Percentiles rank a stretch among this genome's conserved stretches.
Evolutionary conservation across 2,888 invertebrate species (phyloP).

Genomic region (Capitulum mitella): DNA sequence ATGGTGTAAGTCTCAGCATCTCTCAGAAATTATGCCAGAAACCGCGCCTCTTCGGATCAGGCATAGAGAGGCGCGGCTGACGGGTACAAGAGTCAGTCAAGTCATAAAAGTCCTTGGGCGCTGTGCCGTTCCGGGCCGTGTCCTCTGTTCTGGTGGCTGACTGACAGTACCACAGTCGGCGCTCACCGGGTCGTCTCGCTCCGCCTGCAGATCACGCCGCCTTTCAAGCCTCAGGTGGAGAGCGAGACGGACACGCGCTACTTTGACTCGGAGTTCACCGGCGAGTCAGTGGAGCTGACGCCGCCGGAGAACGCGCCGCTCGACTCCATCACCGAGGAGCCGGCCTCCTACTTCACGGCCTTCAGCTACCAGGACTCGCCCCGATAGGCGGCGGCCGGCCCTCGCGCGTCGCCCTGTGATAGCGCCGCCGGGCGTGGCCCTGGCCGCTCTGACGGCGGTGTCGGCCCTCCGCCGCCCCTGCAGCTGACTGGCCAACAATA

Average conservation of each 20-base stretch:
- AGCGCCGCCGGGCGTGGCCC: neutral
- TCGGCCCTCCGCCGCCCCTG: neutral
- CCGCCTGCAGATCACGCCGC: slow-evolving; percentile 67
- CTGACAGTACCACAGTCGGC: too few species aligned
- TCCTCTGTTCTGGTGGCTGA: neutral
- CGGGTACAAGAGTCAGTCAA: too few species aligned
- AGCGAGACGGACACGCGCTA: slow-evolving; percentile 95
- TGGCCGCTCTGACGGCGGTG: too few species aligned
- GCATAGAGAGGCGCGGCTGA: too few species aligned
- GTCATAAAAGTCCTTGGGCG: slow-evolving; percentile 3
- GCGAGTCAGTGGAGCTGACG: slow-evolving; percentile 91
- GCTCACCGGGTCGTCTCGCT: neutral
- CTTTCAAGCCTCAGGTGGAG: slow-evolving; percentile 86
- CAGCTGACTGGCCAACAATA: neutral
- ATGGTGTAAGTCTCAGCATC: too few species aligned
- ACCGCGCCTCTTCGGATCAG: too few species aligned
- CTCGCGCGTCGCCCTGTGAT: neutral
- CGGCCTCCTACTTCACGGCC: slow-evolving; percentile 22
- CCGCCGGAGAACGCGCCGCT: slow-evolving; percentile 87
- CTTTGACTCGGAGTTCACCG: slow-evolving; percentile 97
- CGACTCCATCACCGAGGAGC: slow-evolving; percentile 16
- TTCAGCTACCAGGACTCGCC: slow-evolving; percentile 25
- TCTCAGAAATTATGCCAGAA: too few species aligned
- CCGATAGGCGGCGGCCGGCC: neutral
- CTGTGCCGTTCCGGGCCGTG: neutral